Evolutionary conservation across 2,113 vertebrate species (phyloP).

Genomic region (Connochaetes taurinus): DNA sequence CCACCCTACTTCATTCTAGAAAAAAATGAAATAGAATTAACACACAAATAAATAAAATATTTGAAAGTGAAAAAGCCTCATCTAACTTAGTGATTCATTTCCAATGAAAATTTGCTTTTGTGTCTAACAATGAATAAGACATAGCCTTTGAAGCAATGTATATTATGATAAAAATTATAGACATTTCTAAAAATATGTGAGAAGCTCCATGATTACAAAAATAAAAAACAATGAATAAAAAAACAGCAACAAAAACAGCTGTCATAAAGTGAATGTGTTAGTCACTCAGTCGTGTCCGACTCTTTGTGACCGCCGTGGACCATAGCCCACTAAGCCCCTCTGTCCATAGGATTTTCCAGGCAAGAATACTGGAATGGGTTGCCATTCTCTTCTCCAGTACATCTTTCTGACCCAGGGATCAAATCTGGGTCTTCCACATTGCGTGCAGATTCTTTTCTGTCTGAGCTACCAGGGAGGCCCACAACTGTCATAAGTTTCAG

Average conservation of each 20-base stretch:
- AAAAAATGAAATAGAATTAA: background rate
- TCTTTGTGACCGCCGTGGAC: background rate
- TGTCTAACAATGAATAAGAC: background rate
- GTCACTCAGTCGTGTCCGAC: background rate
- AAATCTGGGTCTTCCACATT: background rate
- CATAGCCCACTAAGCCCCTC: background rate
- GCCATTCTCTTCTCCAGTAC: background rate
- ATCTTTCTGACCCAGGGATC: background rate
- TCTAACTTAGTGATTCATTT: background rate
- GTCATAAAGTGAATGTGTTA: background rate
- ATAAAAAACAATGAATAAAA: background rate
- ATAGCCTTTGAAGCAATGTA: background rate
- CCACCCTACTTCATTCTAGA: background rate
- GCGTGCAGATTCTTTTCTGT: background rate
- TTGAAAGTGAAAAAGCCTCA: background rate
- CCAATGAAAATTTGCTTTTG: background rate
- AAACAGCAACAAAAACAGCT: background rate
- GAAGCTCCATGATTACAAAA: background rate
- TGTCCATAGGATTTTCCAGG: background rate
- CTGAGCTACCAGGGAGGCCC: background rate
- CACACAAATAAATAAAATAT: background rate
- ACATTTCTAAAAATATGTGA: background rate
- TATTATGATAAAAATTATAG: background rate
- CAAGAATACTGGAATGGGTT: background rate
- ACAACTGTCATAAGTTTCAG: too few species aligned